Percentiles rank a stretch among this genome's conserved stretches.
phyloP scores from a whole-genome alignment of 2,888 invertebrate genomes.

The Philereme vetulata region DNA sequence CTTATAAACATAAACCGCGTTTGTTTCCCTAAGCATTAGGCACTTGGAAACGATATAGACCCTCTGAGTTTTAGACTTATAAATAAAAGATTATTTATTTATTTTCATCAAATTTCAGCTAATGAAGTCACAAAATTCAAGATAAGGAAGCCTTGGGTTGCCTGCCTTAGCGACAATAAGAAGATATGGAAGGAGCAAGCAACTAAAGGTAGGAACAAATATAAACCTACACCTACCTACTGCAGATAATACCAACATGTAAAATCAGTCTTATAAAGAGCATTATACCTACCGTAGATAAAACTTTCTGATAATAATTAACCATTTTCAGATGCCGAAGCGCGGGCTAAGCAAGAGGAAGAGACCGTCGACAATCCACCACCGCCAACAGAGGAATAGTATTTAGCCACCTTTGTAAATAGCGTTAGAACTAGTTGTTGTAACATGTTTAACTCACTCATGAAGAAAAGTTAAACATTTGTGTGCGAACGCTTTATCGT shows the following conservation, averaged over 20 bases:
- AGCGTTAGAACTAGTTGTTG: slow-evolving; percentile 74
- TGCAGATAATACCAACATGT: no score
- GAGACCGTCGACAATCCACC: slow-evolving; percentile 62
- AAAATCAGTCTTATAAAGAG: no score
- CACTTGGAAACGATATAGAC: no score
- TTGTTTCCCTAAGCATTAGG: no score
- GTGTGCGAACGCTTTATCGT: slow-evolving; percentile 50
- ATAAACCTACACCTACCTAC: no score
- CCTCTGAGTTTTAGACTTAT: no score
- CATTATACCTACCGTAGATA: no score
- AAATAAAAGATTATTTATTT: no score
- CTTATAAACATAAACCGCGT: no score
- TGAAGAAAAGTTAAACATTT: slow-evolving; percentile 65
- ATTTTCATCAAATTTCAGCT: slow-evolving; percentile 47
- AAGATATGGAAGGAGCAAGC: slow-evolving; percentile 93
- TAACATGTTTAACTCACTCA: slow-evolving; percentile 69
- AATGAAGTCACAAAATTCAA: slow-evolving; percentile 78
- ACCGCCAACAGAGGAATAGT: slow-evolving; percentile 77
- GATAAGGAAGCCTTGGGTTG: slow-evolving; percentile 91
- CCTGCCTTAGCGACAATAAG: slow-evolving; percentile 91
- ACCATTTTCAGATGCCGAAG: slow-evolving; percentile 79
- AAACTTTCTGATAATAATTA: no score
- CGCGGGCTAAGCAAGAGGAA: slow-evolving; percentile 77
- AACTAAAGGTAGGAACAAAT: slow-evolving; percentile 80
- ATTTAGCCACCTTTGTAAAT: slow-evolving; percentile 82